Conservation (phyloP, 2,113 vertebrate genomes). For the Anguilla japonica region DNA sequence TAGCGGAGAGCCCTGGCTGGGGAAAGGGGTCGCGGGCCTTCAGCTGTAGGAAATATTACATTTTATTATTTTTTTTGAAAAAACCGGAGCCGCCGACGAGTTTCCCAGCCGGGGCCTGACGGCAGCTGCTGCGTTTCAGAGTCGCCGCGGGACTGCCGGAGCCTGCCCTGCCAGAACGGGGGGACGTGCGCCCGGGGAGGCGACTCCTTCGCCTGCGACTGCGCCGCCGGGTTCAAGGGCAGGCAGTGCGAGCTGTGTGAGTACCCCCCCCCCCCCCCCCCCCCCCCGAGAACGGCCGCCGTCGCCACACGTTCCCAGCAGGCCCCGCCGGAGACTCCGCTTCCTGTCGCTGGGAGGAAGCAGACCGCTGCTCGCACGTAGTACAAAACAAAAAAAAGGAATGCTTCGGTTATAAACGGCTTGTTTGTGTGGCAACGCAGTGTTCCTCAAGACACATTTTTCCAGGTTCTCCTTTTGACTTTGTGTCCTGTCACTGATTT, state of each 20-base stretch:
- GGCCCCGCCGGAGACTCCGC: neutral
- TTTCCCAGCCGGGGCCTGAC: slow-evolving; percentile 43
- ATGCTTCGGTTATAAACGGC: neutral
- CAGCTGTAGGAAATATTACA: neutral
- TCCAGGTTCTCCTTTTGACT: neutral
- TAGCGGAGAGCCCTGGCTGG: neutral
- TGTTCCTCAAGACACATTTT: neutral
- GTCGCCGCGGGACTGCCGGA: slow-evolving; percentile 61
- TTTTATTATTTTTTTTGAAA: slow-evolving; percentile 25
- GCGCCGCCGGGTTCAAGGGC: slow-evolving; percentile 81
- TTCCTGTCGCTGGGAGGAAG: neutral
- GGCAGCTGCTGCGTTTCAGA: slow-evolving; percentile 65
- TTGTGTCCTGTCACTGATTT: neutral
- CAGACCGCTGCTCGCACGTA: neutral
- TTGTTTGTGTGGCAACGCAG: neutral
- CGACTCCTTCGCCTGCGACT: slow-evolving; percentile 73
- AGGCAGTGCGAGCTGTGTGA: slow-evolving; percentile 86
- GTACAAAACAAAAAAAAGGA: neutral
- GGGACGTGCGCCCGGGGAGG: slow-evolving; percentile 68
- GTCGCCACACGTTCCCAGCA: neutral
- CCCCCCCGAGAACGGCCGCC: neutral
- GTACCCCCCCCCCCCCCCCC: slow-evolving; percentile 44
- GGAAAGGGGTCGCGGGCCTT: neutral
- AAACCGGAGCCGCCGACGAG: slow-evolving; percentile 50
- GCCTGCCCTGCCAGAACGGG: slow-evolving; percentile 65